Evolutionary conservation across 1,140 invertebrate species (phyloP).

Genomic region (Dendroctonus ponderosae): DNA sequence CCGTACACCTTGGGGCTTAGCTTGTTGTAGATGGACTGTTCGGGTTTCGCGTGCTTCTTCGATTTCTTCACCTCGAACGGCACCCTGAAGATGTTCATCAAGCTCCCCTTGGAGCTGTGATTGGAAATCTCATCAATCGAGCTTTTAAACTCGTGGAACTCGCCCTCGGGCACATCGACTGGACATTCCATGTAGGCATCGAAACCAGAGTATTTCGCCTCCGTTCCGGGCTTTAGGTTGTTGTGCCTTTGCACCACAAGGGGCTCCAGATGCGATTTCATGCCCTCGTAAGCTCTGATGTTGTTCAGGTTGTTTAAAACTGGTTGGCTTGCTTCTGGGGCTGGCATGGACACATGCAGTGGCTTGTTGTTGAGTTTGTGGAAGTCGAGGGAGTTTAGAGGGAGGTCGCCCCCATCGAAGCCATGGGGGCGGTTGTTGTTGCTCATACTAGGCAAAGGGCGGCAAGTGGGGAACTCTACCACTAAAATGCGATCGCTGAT

Average conservation of each 20-base stretch:
- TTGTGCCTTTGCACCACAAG: constrained; percentile 18
- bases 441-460: constrained; percentile 37
- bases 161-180: constrained; percentile 44
- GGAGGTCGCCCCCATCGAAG: constrained; percentile 41
- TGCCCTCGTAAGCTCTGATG: constrained; percentile 42
- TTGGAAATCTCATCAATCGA: constrained; percentile 55
- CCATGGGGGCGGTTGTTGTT: constrained; percentile 43
- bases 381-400: constrained; percentile 35
- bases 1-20: constrained; percentile 62
- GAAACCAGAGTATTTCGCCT: constrained; percentile 30
- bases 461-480: constrained; percentile 67
- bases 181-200: constrained; percentile 42
- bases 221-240: constrained; percentile 11
- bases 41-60: constrained; percentile 44
- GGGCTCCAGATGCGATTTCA: constrained; percentile 11
- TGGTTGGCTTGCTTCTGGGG: constrained; percentile 16
- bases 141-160: constrained; percentile 23
- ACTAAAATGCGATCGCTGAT: constrained; percentile 79
- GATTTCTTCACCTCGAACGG: constrained; percentile 42
- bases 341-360: constrained; percentile 3
- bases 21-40: constrained; percentile 47
- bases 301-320: constrained; percentile 44
- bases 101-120: constrained; percentile 52
- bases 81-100: constrained; percentile 44
- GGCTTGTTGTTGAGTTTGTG: constrained; percentile 22